Evolutionary conservation across 2,797 vertebrate genomes (phyloP), one percentile per base, ranked within the genome.

Genomic region (Epinephelus awoara): DNA sequence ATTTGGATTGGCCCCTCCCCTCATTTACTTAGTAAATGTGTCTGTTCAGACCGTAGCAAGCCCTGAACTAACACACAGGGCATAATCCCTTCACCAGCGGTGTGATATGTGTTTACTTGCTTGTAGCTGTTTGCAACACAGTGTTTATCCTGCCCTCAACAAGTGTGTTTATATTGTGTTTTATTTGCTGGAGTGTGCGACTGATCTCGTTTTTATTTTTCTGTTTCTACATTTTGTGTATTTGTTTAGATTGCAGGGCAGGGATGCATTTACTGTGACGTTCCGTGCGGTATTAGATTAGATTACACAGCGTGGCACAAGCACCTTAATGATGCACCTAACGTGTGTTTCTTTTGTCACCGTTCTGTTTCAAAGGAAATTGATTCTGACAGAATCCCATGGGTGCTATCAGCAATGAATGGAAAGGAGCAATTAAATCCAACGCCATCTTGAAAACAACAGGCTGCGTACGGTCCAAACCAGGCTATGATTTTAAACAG

Each of bases 391-490:
- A 81, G 73, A 89, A 75, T 93, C 93, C 90, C 85, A 77, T 18
- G 82, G 85, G 92, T 87, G 90, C 89, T 71, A 90, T 90, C 82
- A 81, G 80, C 86, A 72, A 54, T 87, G 81, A 92, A 91, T 85
- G 85, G 86, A 90, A 84, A 75, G 77, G 70, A 89, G 86, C 89
- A 92, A 93, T 93, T 92, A 91, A 91, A 88, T 69, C 84, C 80
- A 84, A 80, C 68, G 47, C 72, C 51, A 84, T 85, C 84, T 77
- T 83, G 76, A 88, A 90, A 92, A 93, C 88, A 92, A 86, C 84
- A 76, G 80, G 55, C 78, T 76, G 83, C 62, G 72, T 76, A 69
- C 63, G 77, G 80, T 82, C 81, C 85, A 80, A 77, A 84, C 64
- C 68, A 59, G 72, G 55, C 85, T 85, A 82, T 84, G 85, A 85